Base-by-base conservation (phyloP, 1,140 invertebrate species). In the Drosophila navojoa region DNA sequence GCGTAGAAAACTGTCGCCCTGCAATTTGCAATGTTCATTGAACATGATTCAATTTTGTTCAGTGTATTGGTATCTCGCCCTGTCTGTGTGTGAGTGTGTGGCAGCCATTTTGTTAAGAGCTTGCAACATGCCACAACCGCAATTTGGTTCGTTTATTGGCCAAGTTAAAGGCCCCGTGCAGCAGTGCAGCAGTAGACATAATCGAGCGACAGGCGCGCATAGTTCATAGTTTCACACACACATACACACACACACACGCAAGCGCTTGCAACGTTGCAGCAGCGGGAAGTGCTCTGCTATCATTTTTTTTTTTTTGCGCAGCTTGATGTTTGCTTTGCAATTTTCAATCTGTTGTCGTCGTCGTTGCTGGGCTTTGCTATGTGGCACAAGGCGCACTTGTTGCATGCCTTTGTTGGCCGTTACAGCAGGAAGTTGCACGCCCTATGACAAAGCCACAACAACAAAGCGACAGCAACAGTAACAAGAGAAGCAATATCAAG, bases 301-400 rank as follows among this genome's bases (percentile, higher is more conserved):
- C 69, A 62, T 55, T 68, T 13, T 53, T 59, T 38, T 58, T 45
- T 45, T 45, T 45, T 16, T 45, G 4, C 4, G 27, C 27, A 16
- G 42, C 55, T 27, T 53, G 50, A 27, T 50, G 63, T 69, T 69
- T 74, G 66, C 66, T 58, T 57, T 58, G 64, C 58, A 57, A 60
- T 67, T 74, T 62, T 53, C 66, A 69, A 74, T 55, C 71, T 61
- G 47, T 49, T 71, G 32, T 32, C 32, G 27, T 29, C 27, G 27
- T 3, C 27, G 27, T 29, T n/a, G 42, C 42, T 54, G 61, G 61
- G 22, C 19, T 50, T 47, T 49, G 50, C 44, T 77, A 75, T 81
- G 38, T 86, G 67, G 74, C 77, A 80, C 73, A 85, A 85, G 74
- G 77, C 75, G 68, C 76, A 79, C 78, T 81, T 86, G 82, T 87